These are phyloP conservation scores for Trididemnum nubilum DNA, from an alignment of 23 tunicate genomes.

Conservation along the genomic window DNA sequence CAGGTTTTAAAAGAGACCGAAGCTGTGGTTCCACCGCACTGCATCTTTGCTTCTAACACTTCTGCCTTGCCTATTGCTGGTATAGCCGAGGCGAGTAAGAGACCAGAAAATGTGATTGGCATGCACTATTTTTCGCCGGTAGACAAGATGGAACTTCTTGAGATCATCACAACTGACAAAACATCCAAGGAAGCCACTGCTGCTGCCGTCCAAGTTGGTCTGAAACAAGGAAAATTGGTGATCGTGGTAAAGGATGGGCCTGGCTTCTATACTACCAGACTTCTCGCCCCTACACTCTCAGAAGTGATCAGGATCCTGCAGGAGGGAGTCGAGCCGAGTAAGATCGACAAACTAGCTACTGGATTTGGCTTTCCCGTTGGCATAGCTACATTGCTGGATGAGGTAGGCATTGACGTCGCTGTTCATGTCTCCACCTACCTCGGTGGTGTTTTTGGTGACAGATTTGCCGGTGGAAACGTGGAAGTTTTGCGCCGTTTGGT, in stretches of 20 bases:
- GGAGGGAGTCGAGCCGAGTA: slow-evolving; percentile 88
- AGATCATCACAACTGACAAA: slow-evolving; percentile 92
- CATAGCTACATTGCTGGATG: slow-evolving; percentile 95
- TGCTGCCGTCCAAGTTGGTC: slow-evolving; percentile 94
- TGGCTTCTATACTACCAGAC: slow-evolving; percentile 96
- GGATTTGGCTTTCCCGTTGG: slow-evolving; percentile 97
- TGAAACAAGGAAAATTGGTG: slow-evolving; percentile 91
- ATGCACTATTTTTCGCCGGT: slow-evolving; percentile 99
- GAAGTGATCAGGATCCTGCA: slow-evolving; percentile 92
- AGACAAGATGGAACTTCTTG: slow-evolving; percentile 91
- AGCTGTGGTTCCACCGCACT: slow-evolving; percentile 87
- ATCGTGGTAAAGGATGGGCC: slow-evolving; percentile 99
- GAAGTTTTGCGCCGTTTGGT: slow-evolving; percentile 65
- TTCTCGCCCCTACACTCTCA: slow-evolving; percentile 90
- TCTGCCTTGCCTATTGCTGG: slow-evolving; percentile 92
- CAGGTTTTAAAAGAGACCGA: slow-evolving; percentile 88
- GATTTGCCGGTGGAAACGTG: slow-evolving; percentile 87
- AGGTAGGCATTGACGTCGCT: slow-evolving; percentile 98
- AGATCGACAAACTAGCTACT: slow-evolving; percentile 83
- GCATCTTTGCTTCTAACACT: slow-evolving; percentile 97
- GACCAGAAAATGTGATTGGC: slow-evolving; percentile 96
- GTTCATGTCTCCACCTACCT: slow-evolving; percentile 81
- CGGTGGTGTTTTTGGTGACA: slow-evolving; percentile 82
- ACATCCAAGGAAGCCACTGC: slow-evolving; percentile 95
- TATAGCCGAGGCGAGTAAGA: slow-evolving; percentile 91